Percentiles rank a stretch among this genome's conserved stretches.
These are phyloP conservation scores for Argentina silus DNA, from an alignment of 2,797 vertebrate species.

Conservation along the genomic window DNA sequence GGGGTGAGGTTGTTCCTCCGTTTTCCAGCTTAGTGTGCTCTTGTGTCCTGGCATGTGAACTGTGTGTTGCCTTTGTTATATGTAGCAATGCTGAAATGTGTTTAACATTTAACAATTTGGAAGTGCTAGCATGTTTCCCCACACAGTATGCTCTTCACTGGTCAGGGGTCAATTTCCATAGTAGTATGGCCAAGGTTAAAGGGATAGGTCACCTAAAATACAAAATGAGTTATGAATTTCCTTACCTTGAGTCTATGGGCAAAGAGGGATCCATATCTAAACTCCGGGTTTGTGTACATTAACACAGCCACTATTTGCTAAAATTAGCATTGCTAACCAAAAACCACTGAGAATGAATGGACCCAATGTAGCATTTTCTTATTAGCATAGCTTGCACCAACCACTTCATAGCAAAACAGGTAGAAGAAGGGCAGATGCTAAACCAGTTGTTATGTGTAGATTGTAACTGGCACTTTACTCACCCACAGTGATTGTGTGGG, in stretches of 20 bases:
- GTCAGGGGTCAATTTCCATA: too few species aligned
- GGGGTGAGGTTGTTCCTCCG: too few species aligned
- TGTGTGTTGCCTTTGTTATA: too few species aligned
- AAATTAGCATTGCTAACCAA: not conserved
- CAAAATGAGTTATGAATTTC: not conserved
- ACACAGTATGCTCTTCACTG: too few species aligned
- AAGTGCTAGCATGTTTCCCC: too few species aligned
- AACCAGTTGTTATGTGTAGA: not conserved
- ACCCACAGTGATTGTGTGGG: constrained; percentile 83
- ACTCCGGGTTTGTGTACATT: not conserved
- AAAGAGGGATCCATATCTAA: not conserved
- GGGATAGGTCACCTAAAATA: not conserved
- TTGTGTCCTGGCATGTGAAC: too few species aligned
- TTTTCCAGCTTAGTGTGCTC: too few species aligned
- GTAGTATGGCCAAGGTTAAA: not conserved
- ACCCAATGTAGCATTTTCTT: not conserved
- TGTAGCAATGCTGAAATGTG: too few species aligned
- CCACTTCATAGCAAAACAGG: not conserved
- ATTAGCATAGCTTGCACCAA: not conserved
- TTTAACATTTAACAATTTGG: too few species aligned
- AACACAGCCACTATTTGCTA: not conserved
- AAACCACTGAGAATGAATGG: not conserved
- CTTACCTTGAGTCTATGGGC: not conserved
- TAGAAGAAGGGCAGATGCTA: not conserved
- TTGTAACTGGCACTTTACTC: constrained; percentile 42